Conservation (phyloP, 2,888 invertebrate species). For the Chrysopilus asiliformis region DNA sequence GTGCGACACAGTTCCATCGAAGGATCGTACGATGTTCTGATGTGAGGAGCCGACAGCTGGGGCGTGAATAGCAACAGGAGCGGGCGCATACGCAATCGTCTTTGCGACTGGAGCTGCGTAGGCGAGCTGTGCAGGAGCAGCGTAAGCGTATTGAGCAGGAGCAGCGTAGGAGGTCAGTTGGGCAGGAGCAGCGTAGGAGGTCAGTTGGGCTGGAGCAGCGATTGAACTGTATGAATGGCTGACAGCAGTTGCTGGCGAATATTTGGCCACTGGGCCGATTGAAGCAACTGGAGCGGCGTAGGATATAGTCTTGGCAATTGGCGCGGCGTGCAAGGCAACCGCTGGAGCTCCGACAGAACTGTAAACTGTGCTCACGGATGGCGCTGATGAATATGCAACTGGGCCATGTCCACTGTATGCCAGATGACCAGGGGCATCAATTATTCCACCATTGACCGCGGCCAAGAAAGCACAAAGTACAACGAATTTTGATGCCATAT, state of each 20-base stretch:
- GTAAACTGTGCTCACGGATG: conserved; percentile 13
- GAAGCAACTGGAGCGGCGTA: conserved; percentile 13
- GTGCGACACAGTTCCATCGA: conserved; percentile 41
- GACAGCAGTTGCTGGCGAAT: conserved; percentile 17
- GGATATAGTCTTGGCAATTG: conserved; percentile 8
- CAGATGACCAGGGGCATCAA: neutral
- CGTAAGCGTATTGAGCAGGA: conserved; percentile 1
- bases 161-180: conserved; percentile 5
- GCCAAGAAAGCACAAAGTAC: conserved; percentile 29
- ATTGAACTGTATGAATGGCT: conserved; percentile 11
- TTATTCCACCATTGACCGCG: conserved; percentile 6
- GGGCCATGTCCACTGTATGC: neutral
- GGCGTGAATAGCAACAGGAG: conserved; percentile 24
- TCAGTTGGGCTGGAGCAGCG: conserved; percentile 18
- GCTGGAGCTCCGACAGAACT: conserved; percentile 15
- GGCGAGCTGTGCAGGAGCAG: conserved; percentile 1
- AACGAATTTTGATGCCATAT: conserved; percentile 38
- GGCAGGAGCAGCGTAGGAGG: conserved; percentile 20
- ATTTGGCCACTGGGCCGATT: conserved; percentile 14
- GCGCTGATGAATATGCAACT: conserved; percentile 11
- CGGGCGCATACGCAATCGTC: conserved; percentile 19
- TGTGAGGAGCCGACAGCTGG: conserved; percentile 19
- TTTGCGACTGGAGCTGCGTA: conserved; percentile 2
- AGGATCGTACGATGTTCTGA: conserved; percentile 41
- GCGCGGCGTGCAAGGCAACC: conserved; percentile 9